Evolutionary conservation across 2,113 vertebrate genomes (phyloP), one percentile per base, ranked within the genome.

Genomic region (Oryzias woworae): DNA sequence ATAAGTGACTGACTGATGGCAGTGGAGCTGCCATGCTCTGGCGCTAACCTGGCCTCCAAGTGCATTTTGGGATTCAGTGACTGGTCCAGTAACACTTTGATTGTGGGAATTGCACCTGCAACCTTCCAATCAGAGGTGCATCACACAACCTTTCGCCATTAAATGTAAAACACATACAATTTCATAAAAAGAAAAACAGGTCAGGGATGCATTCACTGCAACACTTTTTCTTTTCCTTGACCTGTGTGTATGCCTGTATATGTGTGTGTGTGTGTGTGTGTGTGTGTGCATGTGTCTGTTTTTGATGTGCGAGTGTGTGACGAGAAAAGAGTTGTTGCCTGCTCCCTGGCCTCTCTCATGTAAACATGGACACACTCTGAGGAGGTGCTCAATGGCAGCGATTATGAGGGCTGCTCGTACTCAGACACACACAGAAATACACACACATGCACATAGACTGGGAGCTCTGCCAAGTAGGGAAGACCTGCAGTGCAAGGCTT

Each of bases 351-450:
- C 72, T 78, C 77, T 85, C 74, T 86, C 88, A 16, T 84, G 84
- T 92, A 91, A 91, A 91, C 90, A 92, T 58, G 75, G 87, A 90
- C 88, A 87, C 90, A 88, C 90, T 89, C 85, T 75, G 77, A 74
- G 61, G 69, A 88, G 85, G 85, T 80, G 83, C 88, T 91, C 90
- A 92, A 91, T 89, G 88, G 88, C 86, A 76, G 71, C 82, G 86
- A 90, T 90, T 90, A 91, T 90, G 87, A 83, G 73, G 69, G 75
- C 66, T 64, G 82, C 61, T 31, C 8, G 10, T 2, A 36, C 36
- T 57, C 71, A 78, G 69, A 77, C 80, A 52, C 47, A n/a, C 73
- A 49, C 75, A 68, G 63, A 69, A 59, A 67, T 58, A 68, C 67
- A 58, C 69, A 66, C 57, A 77, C 49, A 73, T 41, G 58, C 64